phyloP scores from a whole-genome alignment of 2,888 invertebrate genomes.

The Cactoblastis cactorum region DNA sequence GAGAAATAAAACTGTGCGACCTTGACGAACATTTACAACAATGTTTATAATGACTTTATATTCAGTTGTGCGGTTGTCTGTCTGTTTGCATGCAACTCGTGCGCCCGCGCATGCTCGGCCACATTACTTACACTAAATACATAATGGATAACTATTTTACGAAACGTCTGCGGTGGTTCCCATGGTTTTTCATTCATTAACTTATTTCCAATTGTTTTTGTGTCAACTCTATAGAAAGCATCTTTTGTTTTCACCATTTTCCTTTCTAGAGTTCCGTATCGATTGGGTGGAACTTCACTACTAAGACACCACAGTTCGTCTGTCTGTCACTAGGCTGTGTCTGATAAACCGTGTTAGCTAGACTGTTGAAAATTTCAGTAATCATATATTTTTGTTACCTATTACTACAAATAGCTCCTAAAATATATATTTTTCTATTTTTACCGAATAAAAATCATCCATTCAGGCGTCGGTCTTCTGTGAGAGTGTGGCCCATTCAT shows the following conservation, averaged over 20 bases:
- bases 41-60: neutral
- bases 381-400: no score
- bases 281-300: no score
- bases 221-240: neutral
- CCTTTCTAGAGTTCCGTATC: no score
- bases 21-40: neutral
- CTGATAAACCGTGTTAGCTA: no score
- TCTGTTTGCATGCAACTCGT: neutral
- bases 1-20: no score
- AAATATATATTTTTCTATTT: no score
- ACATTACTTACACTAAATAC: slow-evolving; percentile 53
- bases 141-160: slow-evolving; percentile 52
- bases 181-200: slow-evolving; percentile 29
- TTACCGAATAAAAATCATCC: no score
- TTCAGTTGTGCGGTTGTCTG: neutral
- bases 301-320: no score
- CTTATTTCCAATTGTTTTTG: neutral
- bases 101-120: neutral
- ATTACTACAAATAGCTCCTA: no score
- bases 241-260: neutral
- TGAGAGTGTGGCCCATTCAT: no score
- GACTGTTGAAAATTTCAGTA: no score
- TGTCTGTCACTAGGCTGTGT: neutral
- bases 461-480: no score
- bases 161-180: slow-evolving; percentile 40